Evolutionary conservation across 2,113 vertebrate genomes (phyloP).

Genomic region (Atlantisia rogersi): DNA sequence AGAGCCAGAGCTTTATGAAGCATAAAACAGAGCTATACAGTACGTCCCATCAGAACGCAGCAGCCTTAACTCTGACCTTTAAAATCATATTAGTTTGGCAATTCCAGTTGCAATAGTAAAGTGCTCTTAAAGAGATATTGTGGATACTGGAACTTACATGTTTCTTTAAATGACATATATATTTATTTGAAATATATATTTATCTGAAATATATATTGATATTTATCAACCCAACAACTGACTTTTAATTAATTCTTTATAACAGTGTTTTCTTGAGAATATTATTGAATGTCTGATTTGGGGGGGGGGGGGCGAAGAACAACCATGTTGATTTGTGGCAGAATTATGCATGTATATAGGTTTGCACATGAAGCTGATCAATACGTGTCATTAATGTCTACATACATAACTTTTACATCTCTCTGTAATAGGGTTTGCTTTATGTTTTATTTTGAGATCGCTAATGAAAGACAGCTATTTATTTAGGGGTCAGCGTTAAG

Average conservation of each 20-base stretch:
- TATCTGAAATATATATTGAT: neutral
- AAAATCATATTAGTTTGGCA: neutral
- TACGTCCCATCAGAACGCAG: neutral
- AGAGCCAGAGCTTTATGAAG: neutral
- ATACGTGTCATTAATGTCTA: constrained; percentile 61
- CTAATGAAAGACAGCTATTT: constrained; percentile 65
- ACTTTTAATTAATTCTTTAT: constrained; percentile 25
- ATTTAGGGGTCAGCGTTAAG: constrained; percentile 58
- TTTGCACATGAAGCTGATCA: constrained; percentile 39
- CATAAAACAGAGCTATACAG: neutral
- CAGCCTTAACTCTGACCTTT: constrained; percentile 24
- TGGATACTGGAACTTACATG: neutral
- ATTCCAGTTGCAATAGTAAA: neutral
- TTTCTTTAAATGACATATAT: neutral
- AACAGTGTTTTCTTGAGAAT: constrained; percentile 22
- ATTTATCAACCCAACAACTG: neutral
- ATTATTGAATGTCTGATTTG: neutral
- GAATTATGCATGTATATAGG: constrained; percentile 13
- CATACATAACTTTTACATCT: constrained; percentile 62
- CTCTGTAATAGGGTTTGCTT: constrained; percentile 58
- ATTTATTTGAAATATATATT: neutral
- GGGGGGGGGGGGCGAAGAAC: neutral
- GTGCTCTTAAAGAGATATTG: neutral
- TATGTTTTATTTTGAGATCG: constrained; percentile 55
- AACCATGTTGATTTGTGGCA: constrained; percentile 26